Evolutionary conservation across 1,140 invertebrate genomes (phyloP).

Genomic region (Macrobrachium nipponense): DNA sequence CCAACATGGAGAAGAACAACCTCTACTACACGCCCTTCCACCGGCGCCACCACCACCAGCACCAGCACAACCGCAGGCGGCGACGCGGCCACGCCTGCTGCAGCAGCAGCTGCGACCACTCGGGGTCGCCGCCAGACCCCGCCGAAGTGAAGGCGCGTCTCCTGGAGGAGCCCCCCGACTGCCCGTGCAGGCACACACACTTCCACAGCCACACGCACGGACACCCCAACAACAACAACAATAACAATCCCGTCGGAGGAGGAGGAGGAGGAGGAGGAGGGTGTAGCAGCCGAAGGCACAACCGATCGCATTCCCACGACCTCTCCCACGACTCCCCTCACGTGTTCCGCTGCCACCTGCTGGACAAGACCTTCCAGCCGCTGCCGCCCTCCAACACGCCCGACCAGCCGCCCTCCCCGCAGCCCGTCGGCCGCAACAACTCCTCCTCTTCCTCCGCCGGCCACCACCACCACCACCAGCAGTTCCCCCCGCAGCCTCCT

Average conservation of each 20-base stretch:
- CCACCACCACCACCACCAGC: constrained; percentile 22
- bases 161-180: constrained; percentile 64
- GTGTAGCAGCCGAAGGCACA: constrained; percentile 69
- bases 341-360: constrained; percentile 69
- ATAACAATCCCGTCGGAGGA: constrained; percentile 18
- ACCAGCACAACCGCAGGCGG: constrained; percentile 39
- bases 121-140: constrained; percentile 44
- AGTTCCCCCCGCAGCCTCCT: too few species aligned
- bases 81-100: constrained; percentile 33
- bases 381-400: constrained; percentile 44
- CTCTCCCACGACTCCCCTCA: constrained; percentile 73
- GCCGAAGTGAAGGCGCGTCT: constrained; percentile 51
- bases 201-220: constrained; percentile 37
- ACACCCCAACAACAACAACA: constrained; percentile 59
- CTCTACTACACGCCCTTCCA: constrained; percentile 70
- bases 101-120: constrained; percentile 33
- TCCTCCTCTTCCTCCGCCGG: constrained; percentile 15
- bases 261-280: constrained; percentile 9
- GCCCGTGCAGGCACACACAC: constrained; percentile 65
- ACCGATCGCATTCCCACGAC: constrained; percentile 76
- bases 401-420: constrained; percentile 52
- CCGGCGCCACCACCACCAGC: constrained; percentile 27
- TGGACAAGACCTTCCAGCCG: constrained; percentile 66
- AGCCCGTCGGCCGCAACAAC: constrained; percentile 21
- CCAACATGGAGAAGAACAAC: constrained; percentile 92